Evolutionary conservation across 1,140 invertebrate species (phyloP), one percentile per base, ranked within the genome.

Genomic region (Leptoteleia sp.): DNA sequence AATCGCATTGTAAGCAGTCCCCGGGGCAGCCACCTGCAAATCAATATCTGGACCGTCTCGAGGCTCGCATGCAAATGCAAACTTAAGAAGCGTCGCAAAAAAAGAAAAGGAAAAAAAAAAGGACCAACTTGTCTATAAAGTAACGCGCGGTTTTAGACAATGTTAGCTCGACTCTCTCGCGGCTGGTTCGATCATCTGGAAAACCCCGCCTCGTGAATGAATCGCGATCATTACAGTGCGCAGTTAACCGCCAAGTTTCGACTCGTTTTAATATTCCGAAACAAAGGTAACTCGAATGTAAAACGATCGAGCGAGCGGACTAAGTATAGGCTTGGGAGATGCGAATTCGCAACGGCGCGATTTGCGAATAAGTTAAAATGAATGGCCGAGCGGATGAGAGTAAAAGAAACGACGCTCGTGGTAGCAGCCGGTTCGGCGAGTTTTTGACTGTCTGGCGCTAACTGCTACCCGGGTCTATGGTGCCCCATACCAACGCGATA

Each of bases 1-100:
- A 88, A 88, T 88, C 85, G 85, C 85, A 88, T 88, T 87, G 87
- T 88, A 86, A 88, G 85, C 84, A 81, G 82, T 87, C 81, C 83
- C 81, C 40, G 52, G 79, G 78, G 76, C 82, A 87, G 80, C 85
- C 86, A 88, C 85, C 86, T 88, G 86, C 86, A 82, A 88, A 88
- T 88, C 86, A 82, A 88, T 88, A 88, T 84, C 85, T 83, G 81
- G 78, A 79, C 79, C 79, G 79, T 80, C 81, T 81, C 68, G 70
- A 59, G 75, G 59, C 59, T 76, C 73, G 71, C 78, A 87, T 87
- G 85, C 81, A 88, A 87, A 88, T 87, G 81, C 65, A 43, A 31
- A 57, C 71, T 61, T 54, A 35, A 33, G 43, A 37, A 64, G 25
- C 38, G 12, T 61, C 25, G 52, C 47, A 42, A 80, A 70, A 55